Evolutionary conservation across 1,140 invertebrate genomes (phyloP).

Genomic region (Thereuonema tuberculata): DNA sequence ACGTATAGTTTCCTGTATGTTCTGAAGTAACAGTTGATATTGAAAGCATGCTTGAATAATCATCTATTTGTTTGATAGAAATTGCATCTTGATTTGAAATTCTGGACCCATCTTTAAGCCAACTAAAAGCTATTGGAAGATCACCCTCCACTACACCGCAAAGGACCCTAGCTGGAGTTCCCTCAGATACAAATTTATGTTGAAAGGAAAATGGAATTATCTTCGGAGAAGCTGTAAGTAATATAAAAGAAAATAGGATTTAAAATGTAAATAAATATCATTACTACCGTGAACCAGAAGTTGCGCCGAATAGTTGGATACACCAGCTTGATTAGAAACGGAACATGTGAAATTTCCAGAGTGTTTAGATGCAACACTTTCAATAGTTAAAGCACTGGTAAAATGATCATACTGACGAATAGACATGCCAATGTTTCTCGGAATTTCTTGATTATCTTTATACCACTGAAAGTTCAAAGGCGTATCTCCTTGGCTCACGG

Average conservation of each 20-base stretch:
- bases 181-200: conserved; percentile 12
- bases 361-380: conserved; percentile 53
- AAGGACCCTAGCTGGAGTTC: conserved; percentile 16
- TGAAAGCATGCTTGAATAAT: conserved; percentile 18
- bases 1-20: conserved; percentile 25
- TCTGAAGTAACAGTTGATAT: conserved; percentile 28
- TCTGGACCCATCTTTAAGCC: conserved; percentile 31
- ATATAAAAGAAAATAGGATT: not conserved
- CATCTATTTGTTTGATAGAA: not conserved
- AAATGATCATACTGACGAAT: not conserved
- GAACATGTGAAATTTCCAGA: conserved; percentile 68
- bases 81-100: conserved; percentile 17
- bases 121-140: conserved; percentile 20
- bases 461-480: conserved; percentile 60
- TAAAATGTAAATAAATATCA: no score
- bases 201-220: conserved; percentile 12
- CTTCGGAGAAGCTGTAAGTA: not conserved
- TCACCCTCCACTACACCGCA: conserved; percentile 22
- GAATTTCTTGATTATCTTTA: conserved; percentile 53
- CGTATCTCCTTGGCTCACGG: conserved; percentile 62
- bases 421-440: not conserved
- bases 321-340: conserved; percentile 57
- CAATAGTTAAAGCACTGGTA: conserved; percentile 44
- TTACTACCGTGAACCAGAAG: conserved; percentile 44
- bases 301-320: conserved; percentile 61